Percentiles rank a stretch among this genome's conserved stretches.
phyloP scores from a whole-genome alignment of 2,888 invertebrate genomes.

The Anorthoa munda region DNA sequence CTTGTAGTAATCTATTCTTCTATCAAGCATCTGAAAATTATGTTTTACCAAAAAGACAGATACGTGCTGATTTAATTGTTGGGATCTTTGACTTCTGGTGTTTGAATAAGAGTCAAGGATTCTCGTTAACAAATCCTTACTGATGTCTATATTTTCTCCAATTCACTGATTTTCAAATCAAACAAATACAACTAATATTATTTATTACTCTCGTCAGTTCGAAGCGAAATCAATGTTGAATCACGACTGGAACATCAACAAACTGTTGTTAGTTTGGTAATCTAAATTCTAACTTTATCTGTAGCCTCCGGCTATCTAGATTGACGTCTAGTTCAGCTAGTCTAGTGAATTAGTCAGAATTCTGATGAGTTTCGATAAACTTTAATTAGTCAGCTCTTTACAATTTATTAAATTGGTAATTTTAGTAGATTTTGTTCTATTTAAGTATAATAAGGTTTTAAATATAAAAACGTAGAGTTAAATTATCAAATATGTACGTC shows the following conservation, averaged over 20 bases:
- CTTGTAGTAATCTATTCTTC: too few species aligned
- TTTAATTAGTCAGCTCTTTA: not conserved
- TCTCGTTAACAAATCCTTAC: not conserved
- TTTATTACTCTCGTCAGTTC: not conserved
- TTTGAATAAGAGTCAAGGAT: not conserved
- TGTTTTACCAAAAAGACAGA: too few species aligned
- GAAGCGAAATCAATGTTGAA: not conserved
- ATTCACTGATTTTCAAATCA: not conserved
- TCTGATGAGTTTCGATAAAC: not conserved
- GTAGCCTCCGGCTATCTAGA: not conserved
- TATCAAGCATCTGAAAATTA: too few species aligned
- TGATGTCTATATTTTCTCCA: not conserved
- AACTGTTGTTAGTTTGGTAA: constrained; percentile 7
- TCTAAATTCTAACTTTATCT: constrained; percentile 5
- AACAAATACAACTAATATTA: not conserved
- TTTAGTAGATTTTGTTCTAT: not conserved
- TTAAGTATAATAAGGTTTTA: too few species aligned
- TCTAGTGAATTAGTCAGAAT: not conserved
- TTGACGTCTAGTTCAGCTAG: constrained; percentile 12
- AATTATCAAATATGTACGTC: too few species aligned
- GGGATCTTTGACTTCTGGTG: not conserved
- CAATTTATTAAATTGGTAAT: not conserved
- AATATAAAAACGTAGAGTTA: too few species aligned
- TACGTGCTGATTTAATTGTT: too few species aligned
- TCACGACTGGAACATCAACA: not conserved